Base-by-base conservation (phyloP, 2,113 vertebrate genomes). In the Puntigrus tetrazona region DNA sequence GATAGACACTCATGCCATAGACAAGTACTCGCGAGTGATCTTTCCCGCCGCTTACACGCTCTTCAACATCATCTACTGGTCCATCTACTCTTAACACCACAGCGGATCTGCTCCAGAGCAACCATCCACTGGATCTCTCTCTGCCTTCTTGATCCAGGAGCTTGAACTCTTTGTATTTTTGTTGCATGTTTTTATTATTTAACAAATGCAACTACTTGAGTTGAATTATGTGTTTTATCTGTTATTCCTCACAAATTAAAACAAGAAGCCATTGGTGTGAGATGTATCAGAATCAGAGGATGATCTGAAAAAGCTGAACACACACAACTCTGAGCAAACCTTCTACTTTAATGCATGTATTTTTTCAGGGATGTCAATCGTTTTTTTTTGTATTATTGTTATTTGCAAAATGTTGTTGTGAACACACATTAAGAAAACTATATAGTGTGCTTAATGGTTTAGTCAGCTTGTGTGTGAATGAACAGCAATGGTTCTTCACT, bases 61-160 rank as follows among this genome's bases (percentile, higher is more conserved):
- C 52, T 99, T 99, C 89, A 99, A 99, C 84, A 93, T 99, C 93
- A 97, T 99, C 95, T 99, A 99, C 90, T 99, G 98, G 98, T 97
- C 97, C 61, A 98, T 99, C 92, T 99, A 98, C 92, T 97, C 94
- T 16, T 99, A 97, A 92, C 82, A 6, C 57, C 22, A 43, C 18
- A 45, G 29, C 7, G 0, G 0, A 50, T n/a, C 70, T 36, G 47
- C 3, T 22, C 20, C 50, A 69, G 43, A 34, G 34, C 4, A 73
- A 63, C 36, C 0, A 47, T 69, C 55, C 47, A 38, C 47, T 25
- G 14, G 31, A 2, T 5, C 34, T 73, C 65, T 27, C 70, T 27
- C 13, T 45, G 70, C 70, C 70, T 74, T 74, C 25, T 31, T 10
- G 7, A 50, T 16, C 25, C 41, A 27, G 27, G 4, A 18, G 50